These are phyloP conservation scores for Aradophagus sp. DNA, from an alignment of 1,140 invertebrate genomes.

Conservation along the genomic window DNA sequence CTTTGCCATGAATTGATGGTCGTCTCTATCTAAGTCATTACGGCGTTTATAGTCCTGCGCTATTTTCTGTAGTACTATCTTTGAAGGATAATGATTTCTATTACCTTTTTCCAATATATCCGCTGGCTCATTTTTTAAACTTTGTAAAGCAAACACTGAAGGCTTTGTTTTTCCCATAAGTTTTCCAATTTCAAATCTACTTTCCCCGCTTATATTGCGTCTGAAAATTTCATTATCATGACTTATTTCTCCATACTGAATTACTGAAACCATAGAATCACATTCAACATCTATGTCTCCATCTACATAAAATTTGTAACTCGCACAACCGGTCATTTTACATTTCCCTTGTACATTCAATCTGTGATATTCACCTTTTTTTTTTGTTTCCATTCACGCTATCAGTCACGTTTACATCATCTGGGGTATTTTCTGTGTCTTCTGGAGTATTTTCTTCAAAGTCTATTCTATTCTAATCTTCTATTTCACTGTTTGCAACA, in stretches of 20 bases:
- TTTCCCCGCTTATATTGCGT: slow-evolving; percentile 3
- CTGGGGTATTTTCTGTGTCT: too few species aligned
- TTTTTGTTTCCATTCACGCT: too few species aligned
- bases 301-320: slow-evolving; percentile 14
- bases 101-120: slow-evolving; percentile 6
- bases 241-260: slow-evolving; percentile 7
- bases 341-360: slow-evolving; percentile 9
- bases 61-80: slow-evolving; percentile 11
- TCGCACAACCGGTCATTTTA: slow-evolving; percentile 7
- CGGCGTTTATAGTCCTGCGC: not conserved
- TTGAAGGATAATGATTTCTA: slow-evolving; percentile 6
- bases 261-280: not conserved
- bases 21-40: slow-evolving; percentile 21
- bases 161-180: not conserved
- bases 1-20: slow-evolving; percentile 10
- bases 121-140: not conserved
- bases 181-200: slow-evolving; percentile 5
- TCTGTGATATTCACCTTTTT: slow-evolving; percentile 1
- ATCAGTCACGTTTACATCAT: too few species aligned
- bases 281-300: slow-evolving; percentile 3
- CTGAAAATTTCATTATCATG: slow-evolving; percentile 2
- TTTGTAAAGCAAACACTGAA: slow-evolving; percentile 2
- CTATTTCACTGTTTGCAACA: too few species aligned
- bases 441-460: too few species aligned
- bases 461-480: too few species aligned